phyloP scores from a whole-genome alignment of 1,140 invertebrate species.

The Triops longicaudatus region DNA sequence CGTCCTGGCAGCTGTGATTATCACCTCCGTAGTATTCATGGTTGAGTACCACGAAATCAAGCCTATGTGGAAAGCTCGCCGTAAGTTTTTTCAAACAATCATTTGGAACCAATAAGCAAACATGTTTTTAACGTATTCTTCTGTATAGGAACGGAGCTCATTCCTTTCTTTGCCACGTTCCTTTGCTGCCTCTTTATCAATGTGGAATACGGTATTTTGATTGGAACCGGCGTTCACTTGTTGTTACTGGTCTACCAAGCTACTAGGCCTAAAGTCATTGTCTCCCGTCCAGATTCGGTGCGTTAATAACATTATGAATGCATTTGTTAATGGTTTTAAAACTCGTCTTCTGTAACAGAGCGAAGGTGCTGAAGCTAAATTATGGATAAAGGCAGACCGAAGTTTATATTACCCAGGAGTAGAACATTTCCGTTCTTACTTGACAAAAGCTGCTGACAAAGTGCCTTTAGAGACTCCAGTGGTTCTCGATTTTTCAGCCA shows the following conservation, averaged over 20 bases:
- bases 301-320: neutral
- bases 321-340: neutral
- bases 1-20: slow-evolving; percentile 43
- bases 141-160: slow-evolving; percentile 24
- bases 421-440: slow-evolving; percentile 6
- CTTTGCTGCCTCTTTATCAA: slow-evolving; percentile 27
- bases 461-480: neutral
- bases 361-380: neutral
- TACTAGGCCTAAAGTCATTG: slow-evolving; percentile 2
- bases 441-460: slow-evolving; percentile 17
- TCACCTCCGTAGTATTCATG: slow-evolving; percentile 42
- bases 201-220: slow-evolving; percentile 28
- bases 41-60: slow-evolving; percentile 34
- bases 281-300: slow-evolving; percentile 6
- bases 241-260: slow-evolving; percentile 25
- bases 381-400: slow-evolving; percentile 15
- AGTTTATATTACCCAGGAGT: slow-evolving; percentile 22
- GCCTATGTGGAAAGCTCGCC: slow-evolving; percentile 28
- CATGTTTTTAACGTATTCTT: neutral
- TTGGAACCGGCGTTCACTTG: slow-evolving; percentile 28
- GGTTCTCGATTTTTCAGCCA: neutral
- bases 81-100: slow-evolving; percentile 23
- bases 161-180: slow-evolving; percentile 28
- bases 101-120: too few relatives aligned
- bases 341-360: neutral